These are phyloP conservation scores for Hyperoodon ampullatus DNA, from an alignment of 2,113 vertebrate genomes.

Conservation along the genomic window DNA sequence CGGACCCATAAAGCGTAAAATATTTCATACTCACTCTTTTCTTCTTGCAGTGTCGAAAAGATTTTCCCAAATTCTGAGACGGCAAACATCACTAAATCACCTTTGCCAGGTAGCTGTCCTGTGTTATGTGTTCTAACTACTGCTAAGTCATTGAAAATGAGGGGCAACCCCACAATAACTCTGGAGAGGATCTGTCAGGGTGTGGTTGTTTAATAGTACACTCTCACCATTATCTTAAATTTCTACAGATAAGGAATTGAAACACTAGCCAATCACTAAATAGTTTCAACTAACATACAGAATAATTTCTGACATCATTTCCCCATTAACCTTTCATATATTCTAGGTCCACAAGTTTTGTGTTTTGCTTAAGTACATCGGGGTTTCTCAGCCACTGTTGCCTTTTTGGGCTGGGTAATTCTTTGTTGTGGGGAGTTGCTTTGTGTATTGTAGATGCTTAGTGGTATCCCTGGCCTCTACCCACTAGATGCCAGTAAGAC, in stretches of 20 bases:
- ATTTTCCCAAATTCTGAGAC: constrained; percentile 98
- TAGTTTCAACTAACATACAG: too few species aligned
- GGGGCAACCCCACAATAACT: background rate
- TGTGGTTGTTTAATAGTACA: background rate
- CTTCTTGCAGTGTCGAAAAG: constrained; percentile 94
- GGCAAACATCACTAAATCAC: constrained; percentile 98
- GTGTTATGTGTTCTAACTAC: background rate
- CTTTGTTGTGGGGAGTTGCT: background rate
- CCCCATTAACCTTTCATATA: background rate
- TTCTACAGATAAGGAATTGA: background rate
- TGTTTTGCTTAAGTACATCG: background rate
- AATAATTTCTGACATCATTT: background rate
- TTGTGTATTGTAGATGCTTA: background rate
- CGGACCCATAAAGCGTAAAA: background rate
- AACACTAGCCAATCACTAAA: background rate
- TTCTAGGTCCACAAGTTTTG: background rate
- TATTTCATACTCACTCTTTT: constrained; percentile 66
- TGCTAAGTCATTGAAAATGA: background rate
- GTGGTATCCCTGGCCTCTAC: background rate
- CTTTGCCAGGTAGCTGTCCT: constrained; percentile 94
- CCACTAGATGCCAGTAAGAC: background rate
- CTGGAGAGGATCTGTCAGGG: background rate
- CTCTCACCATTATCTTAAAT: background rate
- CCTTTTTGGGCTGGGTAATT: background rate
- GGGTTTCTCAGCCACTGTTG: background rate